Evolutionary conservation across 2,113 vertebrate genomes (phyloP).

Genomic region (Cepphus grylle): DNA sequence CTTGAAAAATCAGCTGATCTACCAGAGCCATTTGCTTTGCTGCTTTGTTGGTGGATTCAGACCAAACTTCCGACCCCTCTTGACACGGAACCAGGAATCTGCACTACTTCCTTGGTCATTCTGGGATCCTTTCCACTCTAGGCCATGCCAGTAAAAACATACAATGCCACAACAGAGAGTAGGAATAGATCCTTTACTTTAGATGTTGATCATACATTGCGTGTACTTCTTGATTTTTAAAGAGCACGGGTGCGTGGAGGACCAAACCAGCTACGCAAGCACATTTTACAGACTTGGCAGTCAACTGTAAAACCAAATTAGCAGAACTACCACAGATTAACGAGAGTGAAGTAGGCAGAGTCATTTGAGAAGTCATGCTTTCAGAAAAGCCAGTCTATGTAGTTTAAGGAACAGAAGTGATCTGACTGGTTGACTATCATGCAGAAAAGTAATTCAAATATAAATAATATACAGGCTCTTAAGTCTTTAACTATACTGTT

Average conservation of each 20-base stretch:
- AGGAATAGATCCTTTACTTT: not conserved
- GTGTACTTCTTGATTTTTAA: not conserved
- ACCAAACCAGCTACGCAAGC: not conserved
- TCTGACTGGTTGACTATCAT: not conserved
- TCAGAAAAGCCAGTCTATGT: not conserved
- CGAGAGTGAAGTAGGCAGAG: not conserved
- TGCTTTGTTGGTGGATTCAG: not conserved
- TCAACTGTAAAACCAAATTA: not conserved
- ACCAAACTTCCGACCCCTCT: not conserved
- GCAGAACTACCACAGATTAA: not conserved
- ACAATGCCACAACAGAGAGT: not conserved
- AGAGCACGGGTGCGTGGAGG: rapidly evolving
- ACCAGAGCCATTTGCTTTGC: not conserved
- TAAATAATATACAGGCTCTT: not conserved
- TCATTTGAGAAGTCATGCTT: not conserved
- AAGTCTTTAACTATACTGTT: not conserved
- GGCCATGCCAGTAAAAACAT: not conserved
- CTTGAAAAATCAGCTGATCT: not conserved
- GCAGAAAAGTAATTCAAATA: not conserved
- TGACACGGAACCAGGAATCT: not conserved
- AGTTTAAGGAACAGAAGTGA: not conserved
- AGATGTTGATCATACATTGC: not conserved
- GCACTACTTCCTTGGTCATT: not conserved
- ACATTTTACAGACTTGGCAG: not conserved
- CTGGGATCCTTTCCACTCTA: not conserved